Base-by-base conservation (phyloP, 2,113 vertebrate species). In the Porphyrio hochstetteri region DNA sequence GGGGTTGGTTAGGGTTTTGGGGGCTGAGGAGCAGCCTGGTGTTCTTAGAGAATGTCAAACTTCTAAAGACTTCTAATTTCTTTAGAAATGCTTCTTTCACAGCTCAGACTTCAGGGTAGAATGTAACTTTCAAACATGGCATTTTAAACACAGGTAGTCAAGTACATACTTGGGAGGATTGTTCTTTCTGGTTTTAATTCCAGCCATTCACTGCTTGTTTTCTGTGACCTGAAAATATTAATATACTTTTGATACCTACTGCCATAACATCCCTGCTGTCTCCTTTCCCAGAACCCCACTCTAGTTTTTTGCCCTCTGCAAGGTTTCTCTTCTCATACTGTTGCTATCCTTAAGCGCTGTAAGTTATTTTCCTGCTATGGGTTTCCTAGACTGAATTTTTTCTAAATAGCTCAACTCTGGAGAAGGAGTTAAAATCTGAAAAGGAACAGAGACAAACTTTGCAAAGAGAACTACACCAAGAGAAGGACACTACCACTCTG, bases 391-490 rank as follows among this genome's bases (percentile, higher is more conserved):
- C 95, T 90, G 29, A 87, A 94, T 85, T 33, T 5, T 36, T 68
- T 96, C 63, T 68, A 79, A 91, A 96, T 96, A 99, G 99, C 96
- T 97, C 98, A 44, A 97, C 97, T 91, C 97, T 99, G 97, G 99
- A 99, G 96, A 98, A 97, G 42, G 99, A 99, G 70, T 94, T 99
- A 97, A 98, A 98, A 68, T 97, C 93, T 9, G 99, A 99, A 98
- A 99, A 98, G 95, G 99, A 99, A 72, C 98, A 99, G 88, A 98
- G 99, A 53, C 99, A 99, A 80, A 97, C 93, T 67, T 97, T 99
- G 92, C 99, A 99, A 93, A 98, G 95, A 91, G 98, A 99, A 63
- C 96, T 99, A 5, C 98, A 99, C 92, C 98, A 97, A 33, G 99
- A 99, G 88, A 99, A 98, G 86, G 99, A 99, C 93, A 98, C 98